phyloP scores from a whole-genome alignment of 2,888 invertebrate genomes.

The Yponomeuta malinellus region DNA sequence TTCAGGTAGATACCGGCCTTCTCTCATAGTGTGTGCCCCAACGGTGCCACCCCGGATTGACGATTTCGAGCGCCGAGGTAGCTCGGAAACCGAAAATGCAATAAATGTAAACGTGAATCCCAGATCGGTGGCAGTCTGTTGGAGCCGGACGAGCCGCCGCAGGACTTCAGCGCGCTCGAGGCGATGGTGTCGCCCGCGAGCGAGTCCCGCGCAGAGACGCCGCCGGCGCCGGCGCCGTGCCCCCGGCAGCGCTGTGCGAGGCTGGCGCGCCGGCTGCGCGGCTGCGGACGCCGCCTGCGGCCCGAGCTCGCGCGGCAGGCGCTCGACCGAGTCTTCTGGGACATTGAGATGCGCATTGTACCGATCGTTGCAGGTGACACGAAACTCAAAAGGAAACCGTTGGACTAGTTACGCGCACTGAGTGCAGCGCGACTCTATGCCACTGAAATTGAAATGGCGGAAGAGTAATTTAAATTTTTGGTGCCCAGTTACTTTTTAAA shows the following conservation, averaged over 20 bases:
- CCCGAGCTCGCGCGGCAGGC: constrained; percentile 35
- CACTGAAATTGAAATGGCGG: no score
- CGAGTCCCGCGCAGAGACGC: constrained; percentile 43
- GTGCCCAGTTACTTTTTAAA: no score
- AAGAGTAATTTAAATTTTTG: not conserved
- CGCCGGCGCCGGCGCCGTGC: constrained; percentile 41
- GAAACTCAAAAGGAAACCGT: not conserved
- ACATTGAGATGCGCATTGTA: constrained; percentile 62
- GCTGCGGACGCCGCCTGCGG: constrained; percentile 32
- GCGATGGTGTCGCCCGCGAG: constrained; percentile 36
- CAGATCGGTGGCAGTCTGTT: constrained; percentile 60
- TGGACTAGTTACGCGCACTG: no score
- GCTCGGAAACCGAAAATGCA: no score
- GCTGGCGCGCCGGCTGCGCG: constrained; percentile 40
- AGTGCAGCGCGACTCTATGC: not conserved
- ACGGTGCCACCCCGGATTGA: no score
- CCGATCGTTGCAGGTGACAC: constrained; percentile 57
- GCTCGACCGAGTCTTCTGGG: constrained; percentile 55
- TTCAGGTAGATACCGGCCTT: not conserved
- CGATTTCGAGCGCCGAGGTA: no score
- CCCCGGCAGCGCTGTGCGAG: constrained; percentile 46
- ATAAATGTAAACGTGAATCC: not conserved
- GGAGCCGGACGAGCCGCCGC: constrained; percentile 57
- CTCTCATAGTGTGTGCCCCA: no score
- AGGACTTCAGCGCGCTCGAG: constrained; percentile 48